Percentiles rank a stretch among this genome's conserved stretches.
Conservation (phyloP, 2,888 invertebrate species). For the Microplitis deprimator region DNA sequence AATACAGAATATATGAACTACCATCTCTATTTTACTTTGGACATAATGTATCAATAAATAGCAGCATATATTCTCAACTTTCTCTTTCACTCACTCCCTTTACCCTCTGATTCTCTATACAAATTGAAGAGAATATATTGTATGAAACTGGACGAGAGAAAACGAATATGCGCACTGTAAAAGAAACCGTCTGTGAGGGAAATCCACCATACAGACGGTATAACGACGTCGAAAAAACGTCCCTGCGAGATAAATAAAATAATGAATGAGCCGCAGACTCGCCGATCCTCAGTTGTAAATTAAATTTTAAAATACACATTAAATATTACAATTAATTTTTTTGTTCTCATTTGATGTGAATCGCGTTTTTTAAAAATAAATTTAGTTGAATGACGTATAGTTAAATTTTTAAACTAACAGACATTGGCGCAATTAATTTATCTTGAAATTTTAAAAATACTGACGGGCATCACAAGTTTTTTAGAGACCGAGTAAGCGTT, state of each 20-base stretch:
- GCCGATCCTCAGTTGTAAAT: conserved; percentile 4
- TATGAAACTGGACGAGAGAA: conserved; percentile 4
- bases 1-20: conserved; percentile 25
- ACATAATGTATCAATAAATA: conserved; percentile 44
- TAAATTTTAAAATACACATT: neutral
- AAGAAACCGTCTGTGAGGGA: conserved; percentile 12
- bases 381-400: too few species aligned
- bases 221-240: conserved; percentile 40
- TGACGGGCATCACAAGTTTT: too few species aligned
- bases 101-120: conserved; percentile 2
- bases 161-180: neutral
- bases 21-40: neutral
- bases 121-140: conserved; percentile 5
- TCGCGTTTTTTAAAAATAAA: too few species aligned
- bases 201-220: conserved; percentile 39
- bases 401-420: too few species aligned
- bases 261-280: conserved; percentile 35
- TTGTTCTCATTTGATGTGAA: too few species aligned
- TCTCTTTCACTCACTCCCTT: conserved; percentile 5
- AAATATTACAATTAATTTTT: too few species aligned
- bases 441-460: too few species aligned
- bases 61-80: conserved; percentile 14
- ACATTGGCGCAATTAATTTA: too few species aligned
- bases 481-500: too few species aligned
- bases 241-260: conserved; percentile 41